phyloP scores from a whole-genome alignment of 2,888 invertebrate species.

The Rhamnusium bicolor region DNA sequence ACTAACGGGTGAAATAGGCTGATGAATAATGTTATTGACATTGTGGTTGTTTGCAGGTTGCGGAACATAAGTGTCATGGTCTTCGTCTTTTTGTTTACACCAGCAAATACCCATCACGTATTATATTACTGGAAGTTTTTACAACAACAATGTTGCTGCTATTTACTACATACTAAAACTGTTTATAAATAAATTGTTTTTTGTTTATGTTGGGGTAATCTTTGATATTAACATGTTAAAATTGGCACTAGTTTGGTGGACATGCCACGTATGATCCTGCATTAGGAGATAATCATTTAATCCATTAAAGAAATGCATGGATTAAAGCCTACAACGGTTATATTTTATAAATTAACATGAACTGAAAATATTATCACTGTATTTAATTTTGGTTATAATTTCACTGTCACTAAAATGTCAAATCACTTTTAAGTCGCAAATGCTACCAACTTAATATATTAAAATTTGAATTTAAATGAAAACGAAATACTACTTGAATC shows the following conservation, averaged over 20 bases:
- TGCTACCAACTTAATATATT: not conserved
- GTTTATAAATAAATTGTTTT: conserved; percentile 34
- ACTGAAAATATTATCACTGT: not conserved
- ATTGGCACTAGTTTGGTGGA: conserved; percentile 51
- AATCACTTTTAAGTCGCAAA: not conserved
- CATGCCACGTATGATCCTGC: conserved; percentile 45
- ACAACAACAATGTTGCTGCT: conserved; percentile 39
- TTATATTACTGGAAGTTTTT: conserved; percentile 34
- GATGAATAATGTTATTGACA: conserved; percentile 43
- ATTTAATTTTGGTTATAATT: conserved; percentile 33
- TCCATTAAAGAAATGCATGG: conserved; percentile 44
- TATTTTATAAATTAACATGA: conserved; percentile 13
- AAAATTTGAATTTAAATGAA: not conserved
- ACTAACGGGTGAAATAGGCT: conserved; percentile 61
- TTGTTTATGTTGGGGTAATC: conserved; percentile 65
- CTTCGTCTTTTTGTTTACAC: conserved; percentile 79
- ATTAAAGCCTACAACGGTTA: conserved; percentile 24
- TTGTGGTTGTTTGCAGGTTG: conserved; percentile 56
- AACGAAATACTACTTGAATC: too few relatives aligned
- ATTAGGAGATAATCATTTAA: conserved; percentile 41
- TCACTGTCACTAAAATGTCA: conserved; percentile 24
- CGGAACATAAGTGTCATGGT: conserved; percentile 71
- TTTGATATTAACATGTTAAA: conserved; percentile 61
- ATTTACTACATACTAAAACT: conserved; percentile 58
- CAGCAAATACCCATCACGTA: conserved; percentile 84